Percentiles rank a stretch among this genome's conserved stretches.
Conservation (phyloP, 2,888 invertebrate genomes). For the Drosophila kambysellisi region DNA sequence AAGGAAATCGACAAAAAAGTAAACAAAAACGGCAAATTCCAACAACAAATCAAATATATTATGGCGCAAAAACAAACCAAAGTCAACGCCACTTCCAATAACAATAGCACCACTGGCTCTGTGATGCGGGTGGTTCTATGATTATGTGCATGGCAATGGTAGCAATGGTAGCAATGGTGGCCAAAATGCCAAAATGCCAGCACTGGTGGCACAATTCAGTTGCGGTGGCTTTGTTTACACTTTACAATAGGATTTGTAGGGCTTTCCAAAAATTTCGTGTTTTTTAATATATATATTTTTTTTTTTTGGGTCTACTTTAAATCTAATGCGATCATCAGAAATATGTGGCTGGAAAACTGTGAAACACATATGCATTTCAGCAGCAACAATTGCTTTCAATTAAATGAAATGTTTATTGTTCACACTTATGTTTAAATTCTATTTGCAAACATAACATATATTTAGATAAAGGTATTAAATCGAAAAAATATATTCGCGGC, state of each 20-base stretch:
- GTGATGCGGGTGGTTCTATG: slow-evolving; percentile 1
- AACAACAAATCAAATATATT: slow-evolving; percentile 81
- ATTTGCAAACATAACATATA: neutral
- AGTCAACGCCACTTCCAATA: slow-evolving; percentile 75
- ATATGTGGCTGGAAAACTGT: neutral
- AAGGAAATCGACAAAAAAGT: slow-evolving; percentile 16
- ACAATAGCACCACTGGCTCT: slow-evolving; percentile 55
- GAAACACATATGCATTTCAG: slow-evolving; percentile 27
- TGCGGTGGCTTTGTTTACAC: slow-evolving; percentile 79
- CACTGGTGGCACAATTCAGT: slow-evolving; percentile 68
- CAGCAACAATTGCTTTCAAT: slow-evolving; percentile 11
- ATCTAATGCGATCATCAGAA: slow-evolving; percentile 29
- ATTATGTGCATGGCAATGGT: slow-evolving; percentile 2
- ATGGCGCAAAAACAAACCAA: slow-evolving; percentile 78
- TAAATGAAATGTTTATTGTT: slow-evolving; percentile 1
- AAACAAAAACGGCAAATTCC: slow-evolving; percentile 53
- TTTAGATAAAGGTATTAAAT: neutral
- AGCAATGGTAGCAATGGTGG: slow-evolving; percentile 7
- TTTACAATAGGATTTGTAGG: slow-evolving; percentile 65
- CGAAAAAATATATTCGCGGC: neutral
- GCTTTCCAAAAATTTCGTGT: slow-evolving; percentile 5
- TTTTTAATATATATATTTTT: neutral
- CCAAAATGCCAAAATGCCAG: slow-evolving; percentile 40
- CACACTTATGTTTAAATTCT: neutral
- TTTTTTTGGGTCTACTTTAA: neutral